These are phyloP conservation scores for Drosophila rhopaloa DNA, from an alignment of 1,140 invertebrate genomes.

Conservation along the genomic window DNA sequence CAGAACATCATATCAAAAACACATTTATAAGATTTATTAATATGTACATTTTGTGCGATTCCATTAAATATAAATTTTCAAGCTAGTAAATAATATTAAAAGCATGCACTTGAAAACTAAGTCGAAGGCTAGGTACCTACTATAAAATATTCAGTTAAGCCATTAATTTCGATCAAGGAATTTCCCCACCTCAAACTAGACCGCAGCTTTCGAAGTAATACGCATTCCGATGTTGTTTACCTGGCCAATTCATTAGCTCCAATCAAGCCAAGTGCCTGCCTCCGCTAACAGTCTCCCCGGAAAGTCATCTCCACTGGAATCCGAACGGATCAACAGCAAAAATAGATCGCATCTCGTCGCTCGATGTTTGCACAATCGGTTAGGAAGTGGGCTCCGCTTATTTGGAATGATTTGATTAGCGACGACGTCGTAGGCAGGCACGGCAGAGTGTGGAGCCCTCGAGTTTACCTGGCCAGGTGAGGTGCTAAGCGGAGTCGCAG, in stretches of 20 bases:
- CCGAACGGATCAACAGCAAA: background rate
- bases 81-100: background rate
- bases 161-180: background rate
- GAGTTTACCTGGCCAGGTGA: constrained; percentile 47
- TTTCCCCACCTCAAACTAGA: background rate
- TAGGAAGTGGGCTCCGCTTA: constrained; percentile 50
- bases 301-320: constrained; percentile 1
- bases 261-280: constrained; percentile 28
- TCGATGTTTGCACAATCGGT: constrained; percentile 48
- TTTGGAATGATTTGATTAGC: constrained; percentile 73
- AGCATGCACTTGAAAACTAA: background rate
- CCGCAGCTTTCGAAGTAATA: constrained; percentile 11
- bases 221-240: constrained; percentile 26
- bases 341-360: constrained; percentile 22
- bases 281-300: background rate
- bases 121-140: background rate
- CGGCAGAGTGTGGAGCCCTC: constrained; percentile 36
- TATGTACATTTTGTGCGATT: too few species aligned
- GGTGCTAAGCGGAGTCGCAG: constrained; percentile 63
- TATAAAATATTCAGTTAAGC: constrained; percentile 2
- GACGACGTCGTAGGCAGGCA: constrained; percentile 71
- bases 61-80: too few species aligned
- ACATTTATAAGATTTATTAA: too few species aligned
- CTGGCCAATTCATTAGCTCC: constrained; percentile 35
- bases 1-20: too few species aligned